phyloP scores from a whole-genome alignment of 2,113 vertebrate genomes.

The Syrrhaptes paradoxus region DNA sequence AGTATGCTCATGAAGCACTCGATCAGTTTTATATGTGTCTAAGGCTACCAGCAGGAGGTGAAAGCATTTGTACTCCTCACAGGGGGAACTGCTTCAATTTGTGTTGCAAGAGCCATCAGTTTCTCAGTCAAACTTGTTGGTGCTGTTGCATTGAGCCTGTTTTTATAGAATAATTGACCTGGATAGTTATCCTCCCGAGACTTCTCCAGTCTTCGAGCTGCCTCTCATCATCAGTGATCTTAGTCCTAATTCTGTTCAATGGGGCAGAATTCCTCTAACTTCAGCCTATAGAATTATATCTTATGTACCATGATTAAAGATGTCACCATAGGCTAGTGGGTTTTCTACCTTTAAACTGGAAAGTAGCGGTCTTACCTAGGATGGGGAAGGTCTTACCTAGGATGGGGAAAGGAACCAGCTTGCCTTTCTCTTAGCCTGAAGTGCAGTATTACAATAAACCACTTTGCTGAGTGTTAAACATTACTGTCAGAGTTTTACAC shows the following conservation, averaged over 20 bases:
- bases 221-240: background rate
- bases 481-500: background rate
- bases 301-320: background rate
- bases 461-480: background rate
- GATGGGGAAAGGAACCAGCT: background rate
- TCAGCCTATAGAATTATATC: background rate
- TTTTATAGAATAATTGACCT: background rate
- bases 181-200: background rate
- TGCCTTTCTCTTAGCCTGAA: background rate
- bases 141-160: background rate
- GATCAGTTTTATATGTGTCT: background rate
- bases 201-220: background rate
- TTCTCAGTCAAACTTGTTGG: background rate
- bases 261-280: background rate
- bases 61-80: background rate
- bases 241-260: background rate
- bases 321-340: background rate
- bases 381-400: background rate
- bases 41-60: background rate
- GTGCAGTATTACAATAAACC: background rate
- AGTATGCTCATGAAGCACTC: accelerated
- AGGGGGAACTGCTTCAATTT: background rate
- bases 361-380: background rate
- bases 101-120: background rate
- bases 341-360: background rate